phyloP scores from a whole-genome alignment of 2,797 vertebrate species.

The Selene dorsalis region DNA sequence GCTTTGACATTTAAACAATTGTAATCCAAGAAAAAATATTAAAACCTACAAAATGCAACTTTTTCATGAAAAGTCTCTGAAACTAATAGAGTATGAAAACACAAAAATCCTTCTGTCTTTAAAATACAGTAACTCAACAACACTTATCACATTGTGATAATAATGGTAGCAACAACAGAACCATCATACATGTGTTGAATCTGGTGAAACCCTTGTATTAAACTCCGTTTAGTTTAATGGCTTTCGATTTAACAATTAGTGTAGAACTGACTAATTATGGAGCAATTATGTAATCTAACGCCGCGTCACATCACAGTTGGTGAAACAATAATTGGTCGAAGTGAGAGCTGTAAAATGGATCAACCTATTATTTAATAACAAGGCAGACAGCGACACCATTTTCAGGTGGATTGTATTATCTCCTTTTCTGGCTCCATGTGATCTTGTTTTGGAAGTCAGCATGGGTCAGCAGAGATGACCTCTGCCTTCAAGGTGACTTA shows the following conservation, averaged over 20 bases:
- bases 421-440: constrained; percentile 4
- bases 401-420: constrained; percentile 6
- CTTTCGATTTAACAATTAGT: background rate
- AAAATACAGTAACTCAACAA: background rate
- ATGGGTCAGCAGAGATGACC: constrained; percentile 1
- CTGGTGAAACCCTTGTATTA: constrained; percentile 16
- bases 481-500: constrained; percentile 3
- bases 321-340: background rate
- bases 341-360: background rate
- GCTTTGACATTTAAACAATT: background rate
- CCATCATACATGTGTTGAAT: constrained; percentile 3
- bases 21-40: background rate
- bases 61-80: background rate
- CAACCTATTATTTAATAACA: constrained; percentile 1
- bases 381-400: background rate
- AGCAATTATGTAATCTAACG: constrained; percentile 1
- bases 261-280: background rate
- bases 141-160: background rate
- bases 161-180: constrained; percentile 6
- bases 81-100: background rate
- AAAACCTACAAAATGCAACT: background rate
- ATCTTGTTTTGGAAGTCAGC: background rate
- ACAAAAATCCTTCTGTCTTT: background rate
- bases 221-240: background rate
- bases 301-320: background rate